phyloP scores from a whole-genome alignment of 2,113 vertebrate genomes.

The Pygoscelis antarcticus region DNA sequence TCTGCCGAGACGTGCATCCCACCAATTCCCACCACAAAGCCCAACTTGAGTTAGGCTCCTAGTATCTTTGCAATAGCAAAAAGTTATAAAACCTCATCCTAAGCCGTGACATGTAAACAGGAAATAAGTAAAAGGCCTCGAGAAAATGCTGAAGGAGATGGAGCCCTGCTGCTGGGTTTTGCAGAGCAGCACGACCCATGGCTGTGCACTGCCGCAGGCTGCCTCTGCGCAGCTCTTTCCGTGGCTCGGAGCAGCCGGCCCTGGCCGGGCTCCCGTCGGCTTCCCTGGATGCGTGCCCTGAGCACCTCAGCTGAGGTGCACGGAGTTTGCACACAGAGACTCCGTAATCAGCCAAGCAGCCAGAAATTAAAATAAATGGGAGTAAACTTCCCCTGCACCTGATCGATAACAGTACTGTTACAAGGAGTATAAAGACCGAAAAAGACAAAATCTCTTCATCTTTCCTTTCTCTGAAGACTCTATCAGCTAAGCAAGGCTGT shows the following conservation, averaged over 20 bases:
- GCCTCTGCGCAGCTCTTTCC: neutral
- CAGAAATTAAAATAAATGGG: neutral
- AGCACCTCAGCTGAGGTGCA: neutral
- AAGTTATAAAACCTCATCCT: neutral
- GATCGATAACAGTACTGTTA: neutral
- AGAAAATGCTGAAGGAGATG: neutral
- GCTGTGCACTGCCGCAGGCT: neutral
- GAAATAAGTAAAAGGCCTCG: neutral
- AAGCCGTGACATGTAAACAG: neutral
- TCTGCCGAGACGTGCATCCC: neutral
- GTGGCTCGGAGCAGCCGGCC: neutral
- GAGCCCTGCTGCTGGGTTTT: neutral
- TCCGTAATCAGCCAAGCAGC: neutral
- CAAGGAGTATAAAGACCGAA: neutral
- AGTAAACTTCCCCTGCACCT: neutral
- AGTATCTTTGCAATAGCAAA: neutral
- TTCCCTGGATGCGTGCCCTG: neutral
- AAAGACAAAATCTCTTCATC: neutral
- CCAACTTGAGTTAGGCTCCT: neutral
- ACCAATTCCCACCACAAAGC: neutral
- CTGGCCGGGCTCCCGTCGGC: accelerated
- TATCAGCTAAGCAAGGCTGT: neutral
- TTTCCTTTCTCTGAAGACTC: neutral
- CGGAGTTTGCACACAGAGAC: neutral
- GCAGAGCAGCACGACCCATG: neutral